Percentiles rank a stretch among this genome's conserved stretches.
Evolutionary conservation across 2,113 vertebrate species (phyloP).

Genomic region (Aix galericulata): DNA sequence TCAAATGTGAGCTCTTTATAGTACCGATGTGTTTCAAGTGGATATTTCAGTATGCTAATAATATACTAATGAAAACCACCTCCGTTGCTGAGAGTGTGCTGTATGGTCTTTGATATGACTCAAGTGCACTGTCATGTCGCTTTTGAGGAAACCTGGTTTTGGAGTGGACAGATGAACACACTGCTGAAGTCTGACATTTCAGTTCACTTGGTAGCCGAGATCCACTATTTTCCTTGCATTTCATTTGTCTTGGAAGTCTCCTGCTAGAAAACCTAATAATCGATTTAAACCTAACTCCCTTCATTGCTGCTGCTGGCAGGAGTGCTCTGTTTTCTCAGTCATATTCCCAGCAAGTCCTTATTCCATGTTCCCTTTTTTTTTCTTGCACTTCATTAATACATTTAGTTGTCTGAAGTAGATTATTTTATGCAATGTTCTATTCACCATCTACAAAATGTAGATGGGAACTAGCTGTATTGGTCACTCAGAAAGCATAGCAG

Average conservation of each 20-base stretch:
- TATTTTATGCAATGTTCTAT: neutral
- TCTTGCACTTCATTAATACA: neutral
- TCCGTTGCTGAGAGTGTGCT: neutral
- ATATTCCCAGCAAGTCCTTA: neutral
- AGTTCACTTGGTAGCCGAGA: neutral
- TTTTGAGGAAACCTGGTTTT: neutral
- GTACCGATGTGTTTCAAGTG: neutral
- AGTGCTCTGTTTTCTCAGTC: neutral
- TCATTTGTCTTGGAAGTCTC: neutral
- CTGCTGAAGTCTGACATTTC: neutral
- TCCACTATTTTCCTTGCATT: neutral
- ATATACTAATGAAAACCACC: neutral
- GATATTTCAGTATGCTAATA: neutral
- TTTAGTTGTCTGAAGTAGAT: neutral
- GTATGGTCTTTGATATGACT: neutral
- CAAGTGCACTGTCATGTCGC: neutral
- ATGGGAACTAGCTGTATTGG: fast-evolving
- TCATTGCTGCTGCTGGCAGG: neutral
- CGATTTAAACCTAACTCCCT: neutral
- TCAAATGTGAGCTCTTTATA: constrained; percentile 59
- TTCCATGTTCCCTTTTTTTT: neutral
- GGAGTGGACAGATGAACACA: neutral
- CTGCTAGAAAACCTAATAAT: neutral
- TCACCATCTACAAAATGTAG: neutral
- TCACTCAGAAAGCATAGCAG: neutral